Evolutionary conservation across 2,888 invertebrate species (phyloP), one percentile per base, ranked within the genome.

Genomic region (Leptogaster cylindrica): DNA sequence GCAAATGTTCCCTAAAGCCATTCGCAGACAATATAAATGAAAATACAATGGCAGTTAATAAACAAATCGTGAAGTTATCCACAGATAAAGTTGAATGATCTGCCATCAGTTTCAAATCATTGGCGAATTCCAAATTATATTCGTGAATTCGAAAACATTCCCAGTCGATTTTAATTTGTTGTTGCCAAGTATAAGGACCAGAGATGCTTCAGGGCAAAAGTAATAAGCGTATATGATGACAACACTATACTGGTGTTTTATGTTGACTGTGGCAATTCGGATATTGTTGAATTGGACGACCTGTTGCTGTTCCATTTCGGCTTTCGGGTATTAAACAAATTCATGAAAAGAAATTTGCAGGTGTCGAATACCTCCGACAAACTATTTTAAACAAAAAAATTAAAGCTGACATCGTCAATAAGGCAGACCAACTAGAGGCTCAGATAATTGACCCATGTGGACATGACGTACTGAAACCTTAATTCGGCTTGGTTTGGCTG

Each of bases 151-250:
- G n/a, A n/a, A n/a, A n/a, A n/a, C n/a, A n/a, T n/a, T n/a, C n/a
- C n/a, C n/a, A 67, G 70, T n/a, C 25, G 73, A 1, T 72, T 75
- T 51, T 77, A 79, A 51, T 69, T 79, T 61, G 79, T 81, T 3
- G 65, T 79, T 41, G 77, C 78, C 0, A 72, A 72, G 8, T 81
- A 77, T 63, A 68, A 69, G 4, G 75, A 68, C 65, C 75, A 76
- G 44, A 72, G 71, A 6, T 81, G 76, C 75, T 81, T 81, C 70
- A 75, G 80, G 1, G 81, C 78, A 0, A 77, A 78, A 68, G 71
- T 80, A 25, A 16, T 65, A 14, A 66, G 58, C 41, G 18, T 67
- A 25, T 33, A 65, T 28, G 66, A 70, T 33, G 70, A 71, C 8
- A 28, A 65, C 7, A 33, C 27, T 8, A 20, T 69, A 1, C 18